Evolutionary conservation across 2,113 vertebrate species (phyloP).

Genomic region (Lonchura striata): DNA sequence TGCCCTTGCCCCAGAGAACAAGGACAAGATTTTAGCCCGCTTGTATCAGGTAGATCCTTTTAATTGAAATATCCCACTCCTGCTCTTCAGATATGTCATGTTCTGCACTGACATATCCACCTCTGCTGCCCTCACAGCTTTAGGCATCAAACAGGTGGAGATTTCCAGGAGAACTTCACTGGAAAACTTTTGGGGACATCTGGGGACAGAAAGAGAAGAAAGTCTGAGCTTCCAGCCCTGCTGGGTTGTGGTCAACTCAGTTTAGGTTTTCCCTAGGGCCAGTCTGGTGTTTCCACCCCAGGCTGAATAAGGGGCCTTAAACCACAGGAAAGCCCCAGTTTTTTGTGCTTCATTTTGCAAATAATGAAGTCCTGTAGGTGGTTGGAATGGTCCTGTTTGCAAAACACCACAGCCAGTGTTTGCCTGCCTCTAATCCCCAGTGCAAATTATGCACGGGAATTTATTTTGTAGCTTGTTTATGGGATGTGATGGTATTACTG

Average conservation of each 20-base stretch:
- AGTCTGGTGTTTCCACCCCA: not conserved
- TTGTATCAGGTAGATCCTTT: not conserved
- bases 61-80: not conserved
- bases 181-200: not conserved
- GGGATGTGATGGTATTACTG: not conserved
- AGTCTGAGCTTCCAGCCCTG: not conserved
- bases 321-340: not conserved
- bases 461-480: not conserved
- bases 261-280: not conserved
- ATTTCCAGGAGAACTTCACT: not conserved
- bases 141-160: not conserved
- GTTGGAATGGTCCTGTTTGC: not conserved
- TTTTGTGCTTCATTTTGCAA: not conserved
- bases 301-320: not conserved
- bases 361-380: not conserved
- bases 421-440: constrained; percentile 1
- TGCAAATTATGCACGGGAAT: not conserved
- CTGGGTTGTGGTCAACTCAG: not conserved
- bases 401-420: not conserved
- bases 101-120: not conserved
- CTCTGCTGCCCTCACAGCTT: not conserved
- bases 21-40: not conserved
- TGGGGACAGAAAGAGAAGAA: not conserved
- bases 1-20: constrained; percentile 3
- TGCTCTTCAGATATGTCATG: not conserved